phyloP scores from a whole-genome alignment of 1,140 invertebrate species.

The Tetramorium simillimum region DNA sequence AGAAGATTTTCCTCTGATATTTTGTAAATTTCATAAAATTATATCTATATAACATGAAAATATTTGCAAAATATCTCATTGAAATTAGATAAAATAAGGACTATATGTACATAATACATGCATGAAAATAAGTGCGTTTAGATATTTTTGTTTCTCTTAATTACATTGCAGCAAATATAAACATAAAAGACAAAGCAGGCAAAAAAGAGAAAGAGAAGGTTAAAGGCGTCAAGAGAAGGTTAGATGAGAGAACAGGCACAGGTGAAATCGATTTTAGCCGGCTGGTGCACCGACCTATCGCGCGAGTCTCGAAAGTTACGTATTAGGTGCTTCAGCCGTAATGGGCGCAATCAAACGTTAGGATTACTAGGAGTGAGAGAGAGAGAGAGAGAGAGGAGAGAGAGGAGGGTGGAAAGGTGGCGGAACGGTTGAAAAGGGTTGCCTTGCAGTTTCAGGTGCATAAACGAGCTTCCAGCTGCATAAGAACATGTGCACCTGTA shows the following conservation, averaged over 20 bases:
- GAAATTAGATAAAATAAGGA: constrained; percentile 2
- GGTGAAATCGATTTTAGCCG: constrained; percentile 73
- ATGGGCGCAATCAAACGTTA: constrained; percentile 81
- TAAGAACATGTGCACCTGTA: constrained; percentile 42
- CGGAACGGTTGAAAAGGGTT: constrained; percentile 39
- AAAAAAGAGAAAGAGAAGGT: background rate
- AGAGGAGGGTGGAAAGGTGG: background rate
- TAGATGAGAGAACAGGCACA: constrained; percentile 48
- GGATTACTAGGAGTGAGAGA: constrained; percentile 73
- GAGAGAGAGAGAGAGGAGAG: too few species aligned
- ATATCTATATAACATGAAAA: background rate
- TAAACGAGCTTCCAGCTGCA: constrained; percentile 64
- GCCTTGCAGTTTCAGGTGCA: constrained; percentile 61
- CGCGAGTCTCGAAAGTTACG: constrained; percentile 77
- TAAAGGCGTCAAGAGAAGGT: background rate
- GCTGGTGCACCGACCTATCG: constrained; percentile 60
- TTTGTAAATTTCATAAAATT: background rate
- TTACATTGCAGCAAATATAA: background rate
- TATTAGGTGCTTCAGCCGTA: constrained; percentile 78
- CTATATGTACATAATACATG: background rate
- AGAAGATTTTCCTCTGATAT: background rate
- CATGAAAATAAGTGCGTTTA: background rate
- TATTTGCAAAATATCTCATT: background rate
- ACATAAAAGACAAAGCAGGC: background rate
- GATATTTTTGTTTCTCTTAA: background rate